Evolutionary conservation across 2,797 vertebrate genomes (phyloP), one percentile per base, ranked within the genome.

Genomic region (Notamacropus eugenii): DNA sequence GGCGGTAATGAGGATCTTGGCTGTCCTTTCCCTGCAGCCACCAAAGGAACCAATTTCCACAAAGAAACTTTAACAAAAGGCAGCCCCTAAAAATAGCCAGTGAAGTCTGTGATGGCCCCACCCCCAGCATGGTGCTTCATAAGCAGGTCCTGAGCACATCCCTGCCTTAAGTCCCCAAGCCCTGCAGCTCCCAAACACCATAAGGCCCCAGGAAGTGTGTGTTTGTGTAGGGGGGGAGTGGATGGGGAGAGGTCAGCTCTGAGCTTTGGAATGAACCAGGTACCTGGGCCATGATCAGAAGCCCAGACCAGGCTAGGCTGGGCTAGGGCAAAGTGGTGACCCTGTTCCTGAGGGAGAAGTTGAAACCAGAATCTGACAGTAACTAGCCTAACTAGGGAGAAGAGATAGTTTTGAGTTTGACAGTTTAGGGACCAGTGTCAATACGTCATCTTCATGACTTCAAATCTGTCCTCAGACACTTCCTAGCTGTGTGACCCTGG

Each of bases 51-150:
- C 56, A 82, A 0, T 95, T 93, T 94, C 67, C 91, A 96, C 92
- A 94, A 95, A 94, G 54, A 91, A 91, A 55, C 54, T 91, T 91
- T 55, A 54, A 91, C 90, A 91, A 91, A 91, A 91, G 95, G 54
- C n/a, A 6, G 56, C 12, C 24, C 54, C 93, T 97, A 92, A 96
- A 96, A 92, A 92, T 92, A 96, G 95, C 62, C 31, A 95, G 46
- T 93, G 62, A 27, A 29, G 0, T 93, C 50, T 55, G 52, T 93
- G 82, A 93, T 93, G 90, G 82, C 62, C 55, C 82, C 82, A 31
- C 95, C 27, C 74, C 10, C 0, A 29, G 14, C 0, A 1, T 31
- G 3, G 91, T 57, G 0, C 34, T 31, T 22, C 40, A 3, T 52
- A 34, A 13, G 52, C 57, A 52, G 55, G 40, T 9, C 28, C 62